Evolutionary conservation across 2,797 vertebrate genomes (phyloP), one percentile per base, ranked within the genome.

Genomic region (Diplodus sargus): DNA sequence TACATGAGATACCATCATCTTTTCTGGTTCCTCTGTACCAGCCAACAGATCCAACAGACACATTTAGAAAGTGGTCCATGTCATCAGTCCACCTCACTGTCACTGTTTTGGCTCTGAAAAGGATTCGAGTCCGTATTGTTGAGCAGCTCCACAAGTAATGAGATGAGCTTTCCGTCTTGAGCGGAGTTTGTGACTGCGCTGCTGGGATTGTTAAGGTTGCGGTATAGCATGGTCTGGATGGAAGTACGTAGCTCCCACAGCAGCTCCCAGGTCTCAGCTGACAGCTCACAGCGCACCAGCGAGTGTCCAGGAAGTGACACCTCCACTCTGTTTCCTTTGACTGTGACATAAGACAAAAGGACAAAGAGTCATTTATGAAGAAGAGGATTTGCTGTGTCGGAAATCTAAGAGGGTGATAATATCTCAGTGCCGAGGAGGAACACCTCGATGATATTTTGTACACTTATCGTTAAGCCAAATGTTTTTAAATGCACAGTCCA

Each of bases 141-240:
- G 66, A 99, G 95, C 76, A 99, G 95, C 74, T 97, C 94, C 14
- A 96, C 96, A 15, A 99, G 90, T 85, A 99, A 92, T 17, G 94
- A 94, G 20, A 98, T 91, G 74, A 99, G 97, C 76, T 96, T 88
- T 73, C 94, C 91, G 9, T 99, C 96, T 84, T 98, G 96, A 45
- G 53, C 16, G 0, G 86, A 89, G 91, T 82, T 92, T 85, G 68
- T 82, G 25, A 43, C 20, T 0, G 84, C 81, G 85, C 93, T 79
- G 85, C 85, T 0, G 78, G 93, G 11, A 90, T 90, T 77, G 90
- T 81, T 92, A 91, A 99, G 95, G 84, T 96, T 97, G 39, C 95
- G 95, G 86, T 96, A 92, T 73, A 98, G 89, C 97, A 99, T 98
- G 76, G 95, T 95, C 91, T 96, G 96, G 30, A 99, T 91, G 5